These are phyloP conservation scores for Leptopterna dolabrata DNA, from an alignment of 2,888 invertebrate genomes.

Conservation along the genomic window DNA sequence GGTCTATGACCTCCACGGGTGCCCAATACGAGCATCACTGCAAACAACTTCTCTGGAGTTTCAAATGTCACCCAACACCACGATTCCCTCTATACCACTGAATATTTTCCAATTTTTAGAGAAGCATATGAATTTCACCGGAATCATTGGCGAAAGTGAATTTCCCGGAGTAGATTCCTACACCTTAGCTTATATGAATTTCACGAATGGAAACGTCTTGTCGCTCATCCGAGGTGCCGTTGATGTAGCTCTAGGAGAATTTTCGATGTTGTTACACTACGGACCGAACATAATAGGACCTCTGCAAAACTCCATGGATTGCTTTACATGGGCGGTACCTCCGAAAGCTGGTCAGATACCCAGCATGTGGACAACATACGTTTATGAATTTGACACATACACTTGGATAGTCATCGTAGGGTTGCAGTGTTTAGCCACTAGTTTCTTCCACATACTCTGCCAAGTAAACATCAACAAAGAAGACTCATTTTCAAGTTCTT, in stretches of 20 bases:
- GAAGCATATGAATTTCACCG: conserved; percentile 53
- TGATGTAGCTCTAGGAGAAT: conserved; percentile 63
- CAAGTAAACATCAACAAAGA: conserved; percentile 20
- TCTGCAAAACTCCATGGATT: conserved; percentile 63
- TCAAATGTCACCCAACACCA: not conserved
- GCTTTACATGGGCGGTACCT: conserved; percentile 64
- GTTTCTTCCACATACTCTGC: conserved; percentile 39
- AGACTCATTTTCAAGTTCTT: conserved; percentile 35
- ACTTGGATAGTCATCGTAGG: conserved; percentile 63
- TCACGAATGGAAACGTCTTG: conserved; percentile 43
- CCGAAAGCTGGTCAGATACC: conserved; percentile 62
- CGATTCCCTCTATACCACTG: not conserved
- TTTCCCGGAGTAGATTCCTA: conserved; percentile 46
- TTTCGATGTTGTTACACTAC: conserved; percentile 62
- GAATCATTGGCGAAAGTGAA: conserved; percentile 38
- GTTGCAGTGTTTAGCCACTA: conserved; percentile 33
- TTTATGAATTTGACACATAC: conserved; percentile 61
- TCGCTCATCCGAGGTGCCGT: conserved; percentile 53
- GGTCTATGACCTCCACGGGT: conserved; percentile 61
- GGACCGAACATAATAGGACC: conserved; percentile 61
- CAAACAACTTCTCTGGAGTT: not conserved
- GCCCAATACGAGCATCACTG: conserved; percentile 56
- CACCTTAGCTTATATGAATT: conserved; percentile 54
- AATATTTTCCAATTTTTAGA: conserved; percentile 52
- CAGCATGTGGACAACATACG: conserved; percentile 63